These are phyloP conservation scores for Callionymus lyra DNA, from an alignment of 2,113 vertebrate species.

Conservation along the genomic window DNA sequence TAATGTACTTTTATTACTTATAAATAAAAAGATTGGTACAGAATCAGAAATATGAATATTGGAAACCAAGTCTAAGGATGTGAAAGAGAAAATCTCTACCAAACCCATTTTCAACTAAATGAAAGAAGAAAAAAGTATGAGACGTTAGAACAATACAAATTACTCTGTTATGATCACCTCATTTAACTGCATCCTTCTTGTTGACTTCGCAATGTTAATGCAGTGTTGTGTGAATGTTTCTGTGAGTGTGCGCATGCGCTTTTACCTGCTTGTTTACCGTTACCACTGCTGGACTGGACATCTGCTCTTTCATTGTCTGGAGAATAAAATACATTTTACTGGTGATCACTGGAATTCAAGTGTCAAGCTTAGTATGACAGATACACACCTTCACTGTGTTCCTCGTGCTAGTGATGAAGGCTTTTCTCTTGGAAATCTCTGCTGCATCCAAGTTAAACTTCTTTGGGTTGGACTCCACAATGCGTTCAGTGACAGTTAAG, in stretches of 20 bases:
- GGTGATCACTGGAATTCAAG: background rate
- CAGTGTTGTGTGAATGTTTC: background rate
- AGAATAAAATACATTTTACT: slow-evolving; percentile 2
- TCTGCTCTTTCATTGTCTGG: slow-evolving; percentile 96
- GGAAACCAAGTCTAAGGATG: too few species aligned
- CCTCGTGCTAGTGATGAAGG: slow-evolving; percentile 86
- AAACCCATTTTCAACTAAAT: too few species aligned
- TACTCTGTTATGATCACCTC: too few species aligned
- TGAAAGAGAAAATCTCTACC: too few species aligned
- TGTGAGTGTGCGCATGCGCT: background rate
- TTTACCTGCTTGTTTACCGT: slow-evolving; percentile 78
- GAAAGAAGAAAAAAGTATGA: too few species aligned
- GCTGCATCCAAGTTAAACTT: slow-evolving; percentile 91
- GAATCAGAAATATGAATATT: too few species aligned
- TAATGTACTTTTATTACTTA: too few species aligned
- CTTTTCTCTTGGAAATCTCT: slow-evolving; percentile 84
- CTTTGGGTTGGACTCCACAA: slow-evolving; percentile 94
- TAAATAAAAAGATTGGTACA: too few species aligned
- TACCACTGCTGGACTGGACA: slow-evolving; percentile 77
- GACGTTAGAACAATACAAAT: too few species aligned
- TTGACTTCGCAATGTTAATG: too few species aligned
- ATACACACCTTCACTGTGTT: slow-evolving; percentile 79
- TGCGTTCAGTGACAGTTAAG: slow-evolving; percentile 67
- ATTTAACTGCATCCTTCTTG: background rate
- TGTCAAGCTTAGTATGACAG: background rate